Percentiles rank a stretch among this genome's conserved stretches.
phyloP scores from a whole-genome alignment of 1,140 invertebrate genomes.

The Druon quercuslanigerum region DNA sequence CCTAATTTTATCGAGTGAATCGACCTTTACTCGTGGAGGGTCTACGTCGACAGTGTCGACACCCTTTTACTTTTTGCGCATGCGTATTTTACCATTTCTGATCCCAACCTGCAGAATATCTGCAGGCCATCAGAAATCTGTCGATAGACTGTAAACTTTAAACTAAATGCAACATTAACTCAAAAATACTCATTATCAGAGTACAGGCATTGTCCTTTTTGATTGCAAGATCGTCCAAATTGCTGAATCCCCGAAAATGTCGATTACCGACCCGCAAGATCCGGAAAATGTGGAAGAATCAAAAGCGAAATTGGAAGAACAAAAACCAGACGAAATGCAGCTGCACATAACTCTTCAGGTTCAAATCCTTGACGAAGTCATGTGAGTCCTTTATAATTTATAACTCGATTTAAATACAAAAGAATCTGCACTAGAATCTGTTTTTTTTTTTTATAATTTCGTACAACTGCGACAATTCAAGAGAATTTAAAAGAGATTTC shows the following conservation, averaged over 20 bases:
- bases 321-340: constrained; percentile 1
- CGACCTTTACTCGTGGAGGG: constrained; percentile 28
- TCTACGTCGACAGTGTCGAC: constrained; percentile 17
- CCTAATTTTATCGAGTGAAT: not conserved
- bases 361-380: constrained; percentile 14
- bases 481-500: too few relatives aligned
- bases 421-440: not conserved
- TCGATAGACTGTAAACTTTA: not conserved
- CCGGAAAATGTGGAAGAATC: constrained; percentile 7
- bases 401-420: not conserved
- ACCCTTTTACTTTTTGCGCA: constrained; percentile 7
- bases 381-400: not conserved
- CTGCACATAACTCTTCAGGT: constrained; percentile 4
- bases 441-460: not conserved
- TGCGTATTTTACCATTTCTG: not conserved
- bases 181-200: not conserved
- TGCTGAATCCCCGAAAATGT: not conserved
- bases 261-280: not conserved
- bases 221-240: not conserved
- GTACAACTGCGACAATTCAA: too few relatives aligned
- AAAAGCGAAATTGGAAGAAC: not conserved
- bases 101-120: constrained; percentile 22
- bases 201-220: not conserved
- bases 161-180: not conserved
- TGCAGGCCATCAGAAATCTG: constrained; percentile 1